Evolutionary conservation across 2,797 vertebrate species (phyloP), one percentile per base, ranked within the genome.

Genomic region (Zonotrichia albicollis): DNA sequence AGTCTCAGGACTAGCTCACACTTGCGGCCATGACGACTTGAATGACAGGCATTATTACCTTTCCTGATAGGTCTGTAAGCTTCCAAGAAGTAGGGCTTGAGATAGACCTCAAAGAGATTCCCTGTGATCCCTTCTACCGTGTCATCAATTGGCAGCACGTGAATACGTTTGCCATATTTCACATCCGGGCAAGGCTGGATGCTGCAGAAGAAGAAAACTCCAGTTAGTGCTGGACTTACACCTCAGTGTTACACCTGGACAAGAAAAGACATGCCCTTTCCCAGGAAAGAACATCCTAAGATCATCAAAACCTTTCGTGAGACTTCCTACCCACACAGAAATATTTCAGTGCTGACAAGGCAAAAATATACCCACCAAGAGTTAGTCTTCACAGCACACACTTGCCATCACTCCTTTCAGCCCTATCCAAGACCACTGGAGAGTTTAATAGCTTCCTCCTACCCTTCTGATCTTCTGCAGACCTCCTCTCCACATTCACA

Each of bases 151-250:
- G 99, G 99, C 38, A 99, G 97, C 65, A 99, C 99, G 0, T 99
- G 99, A 96, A 99, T 99, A 82, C 99, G 98, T 97, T 99, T 99
- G 89, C 99, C 99, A 0, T 99, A 99, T 93, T 99, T 99, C 95
- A 99, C 99, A 98, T 99, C 99, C 85, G 99, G 99, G 94, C 99
- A 99, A 27, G 99, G 99, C 92, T 99, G 99, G 98, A 99, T 99
- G 98, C 99, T 99, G 97, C 82, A 94, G 80, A 4, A 77, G 68
- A 97, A 97, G 85, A 90, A 94, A 82, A 95, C 45, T 84, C 70
- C 87, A 66, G 36, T 97, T 91, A 96, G 84, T 11, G 15, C 38
- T 60, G 65, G 88, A 83, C 70, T 73, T 48, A 75, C 25, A 73
- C 13, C 50, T n/a, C 21, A 32, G n/a, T 8, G 73, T 10, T 61